phyloP scores from a whole-genome alignment of 2,797 vertebrate species.

The Eutrigla gurnardus region DNA sequence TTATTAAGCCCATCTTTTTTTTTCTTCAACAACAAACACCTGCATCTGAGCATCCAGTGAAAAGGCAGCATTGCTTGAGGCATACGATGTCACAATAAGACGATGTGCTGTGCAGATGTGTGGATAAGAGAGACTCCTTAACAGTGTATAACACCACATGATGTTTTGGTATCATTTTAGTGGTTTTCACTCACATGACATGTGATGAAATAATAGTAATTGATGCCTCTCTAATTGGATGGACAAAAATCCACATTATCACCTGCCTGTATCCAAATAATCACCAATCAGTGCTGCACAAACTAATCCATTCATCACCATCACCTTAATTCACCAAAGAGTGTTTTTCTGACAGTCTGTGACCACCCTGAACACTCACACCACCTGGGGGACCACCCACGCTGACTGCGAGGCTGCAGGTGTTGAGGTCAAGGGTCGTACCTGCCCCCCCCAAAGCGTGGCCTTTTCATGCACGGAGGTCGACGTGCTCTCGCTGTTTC shows the following conservation, averaged over 20 bases:
- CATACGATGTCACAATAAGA: constrained; percentile 37
- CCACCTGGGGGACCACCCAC: constrained; percentile 60
- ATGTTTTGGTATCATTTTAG: no score
- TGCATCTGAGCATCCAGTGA: constrained; percentile 8
- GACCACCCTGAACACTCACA: constrained; percentile 39
- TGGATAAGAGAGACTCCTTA: no score
- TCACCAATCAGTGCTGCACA: constrained; percentile 21
- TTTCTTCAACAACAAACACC: constrained; percentile 3
- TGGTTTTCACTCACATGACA: not conserved
- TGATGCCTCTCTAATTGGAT: constrained; percentile 14
- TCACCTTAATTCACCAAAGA: constrained; percentile 1
- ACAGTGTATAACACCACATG: no score
- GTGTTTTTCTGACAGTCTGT: constrained; percentile 10
- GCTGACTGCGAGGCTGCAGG: constrained; percentile 32
- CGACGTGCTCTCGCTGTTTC: not conserved
- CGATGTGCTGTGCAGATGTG: constrained; percentile 10
- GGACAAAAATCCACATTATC: constrained; percentile 5
- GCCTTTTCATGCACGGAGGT: not conserved
- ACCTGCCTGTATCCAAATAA: constrained; percentile 13
- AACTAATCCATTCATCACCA: constrained; percentile 37
- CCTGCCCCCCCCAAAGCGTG: constrained; percentile 16
- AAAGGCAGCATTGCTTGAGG: constrained; percentile 15
- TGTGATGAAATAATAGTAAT: not conserved
- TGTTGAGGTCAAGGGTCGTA: constrained; percentile 50
- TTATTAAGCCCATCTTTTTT: no score